These are phyloP conservation scores for Ditylenchus weischeri DNA, from an alignment of 2,888 invertebrate genomes.

Conservation along the genomic window DNA sequence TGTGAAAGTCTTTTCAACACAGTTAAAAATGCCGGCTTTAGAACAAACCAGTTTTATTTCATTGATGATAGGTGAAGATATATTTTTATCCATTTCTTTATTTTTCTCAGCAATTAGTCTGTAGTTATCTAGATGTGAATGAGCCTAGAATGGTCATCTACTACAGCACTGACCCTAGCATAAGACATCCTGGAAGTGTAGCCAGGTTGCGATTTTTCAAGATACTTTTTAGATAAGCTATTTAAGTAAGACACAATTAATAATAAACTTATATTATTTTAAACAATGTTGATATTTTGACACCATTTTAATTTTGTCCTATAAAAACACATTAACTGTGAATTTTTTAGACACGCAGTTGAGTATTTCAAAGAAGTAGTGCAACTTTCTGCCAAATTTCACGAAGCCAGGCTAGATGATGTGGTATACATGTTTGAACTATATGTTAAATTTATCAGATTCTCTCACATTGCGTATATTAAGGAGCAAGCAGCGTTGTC, in stretches of 20 bases:
- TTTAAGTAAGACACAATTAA: neutral
- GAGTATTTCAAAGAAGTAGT: neutral
- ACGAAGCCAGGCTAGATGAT: neutral
- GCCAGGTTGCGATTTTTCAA: neutral
- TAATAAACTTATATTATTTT: too few species aligned
- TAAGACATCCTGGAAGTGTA: neutral
- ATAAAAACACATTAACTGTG: too few species aligned
- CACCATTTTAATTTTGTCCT: too few species aligned
- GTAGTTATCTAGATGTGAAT: neutral
- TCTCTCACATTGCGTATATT: too few species aligned
- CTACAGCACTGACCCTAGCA: conserved; percentile 1
- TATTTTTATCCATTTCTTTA: too few species aligned
- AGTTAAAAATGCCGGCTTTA: neutral
- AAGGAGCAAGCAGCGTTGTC: neutral
- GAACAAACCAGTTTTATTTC: conserved; percentile 6
- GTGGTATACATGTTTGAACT: too few species aligned
- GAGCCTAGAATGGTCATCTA: neutral
- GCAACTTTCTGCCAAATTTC: neutral
- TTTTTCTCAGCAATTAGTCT: neutral
- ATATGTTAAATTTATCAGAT: too few species aligned
- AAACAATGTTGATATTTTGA: too few species aligned
- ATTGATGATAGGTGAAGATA: neutral
- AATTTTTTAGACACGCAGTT: neutral
- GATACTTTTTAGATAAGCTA: neutral
- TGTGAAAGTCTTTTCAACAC: neutral